Evolutionary conservation across 2,888 invertebrate genomes (phyloP), one percentile per base, ranked within the genome.

Genomic region (Meiosimyza decipiens): DNA sequence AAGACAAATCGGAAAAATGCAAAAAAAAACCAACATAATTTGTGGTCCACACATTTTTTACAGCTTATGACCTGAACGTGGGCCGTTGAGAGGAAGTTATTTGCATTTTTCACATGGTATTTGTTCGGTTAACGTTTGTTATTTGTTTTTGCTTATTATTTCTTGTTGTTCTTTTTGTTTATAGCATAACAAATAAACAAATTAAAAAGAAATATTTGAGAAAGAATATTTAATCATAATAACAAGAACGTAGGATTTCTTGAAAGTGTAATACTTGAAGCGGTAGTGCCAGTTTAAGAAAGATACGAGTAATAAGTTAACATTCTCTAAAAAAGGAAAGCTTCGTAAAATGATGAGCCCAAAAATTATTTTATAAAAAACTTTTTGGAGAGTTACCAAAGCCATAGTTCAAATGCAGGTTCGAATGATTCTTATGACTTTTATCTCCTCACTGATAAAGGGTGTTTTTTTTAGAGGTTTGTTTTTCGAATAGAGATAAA

Each of bases 231-330:
- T n/a, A 51, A 22, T 22, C n/a, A 16, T 50, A 65, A 15, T 47
- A 59, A 40, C 16, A 11, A 33, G 59, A 54, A 66, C 63, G 6
- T 51, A 54, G 63, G 63, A 65, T 60, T 71, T 3, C 22, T 64
- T 70, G 71, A 54, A 73, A 74, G 73, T 73, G 74, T 70, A 73
- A 73, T 76, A 78, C 6, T 40, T 40, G 40, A 9, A 9, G 40
- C 6, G 40, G 40, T 40, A 22, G 2, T 22, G 22, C 22, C 22
- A 22, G 22, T 2, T 22, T 22, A 9, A 40, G 40, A 40, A 40
- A 40, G 40, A 9, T 40, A 1, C 1, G 9, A 40, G 9, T 40
- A 40, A 40, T 40, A 40, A 40, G 2, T 40, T n/a, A n/a, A 40
- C 40, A 6, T n/a, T n/a, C n/a, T n/a, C 40, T 22, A 22, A 28